A percentile compares a stretch with the other conserved stretches of the same genome.
These are phyloP conservation scores for Bovichtus diacanthus DNA, from an alignment of 2,797 vertebrate species.

Conservation along the genomic window DNA sequence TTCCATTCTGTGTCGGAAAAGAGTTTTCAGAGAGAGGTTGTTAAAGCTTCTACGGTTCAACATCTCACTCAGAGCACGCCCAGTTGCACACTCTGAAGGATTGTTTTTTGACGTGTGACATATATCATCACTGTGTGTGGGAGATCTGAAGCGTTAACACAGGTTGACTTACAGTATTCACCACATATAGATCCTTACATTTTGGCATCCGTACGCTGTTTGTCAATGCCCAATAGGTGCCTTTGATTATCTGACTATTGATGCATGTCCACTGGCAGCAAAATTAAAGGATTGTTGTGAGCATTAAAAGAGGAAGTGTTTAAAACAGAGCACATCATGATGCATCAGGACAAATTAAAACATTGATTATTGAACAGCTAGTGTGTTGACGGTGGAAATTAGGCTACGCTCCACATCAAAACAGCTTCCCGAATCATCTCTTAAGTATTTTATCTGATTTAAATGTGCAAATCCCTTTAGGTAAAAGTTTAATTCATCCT, in stretches of 20 bases:
- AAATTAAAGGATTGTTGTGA: not conserved
- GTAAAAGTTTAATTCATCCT: constrained; percentile 43
- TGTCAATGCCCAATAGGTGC: not conserved
- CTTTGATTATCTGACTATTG: constrained; percentile 11
- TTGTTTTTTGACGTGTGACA: constrained; percentile 15
- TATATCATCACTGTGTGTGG: not conserved
- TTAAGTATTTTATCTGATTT: constrained; percentile 13
- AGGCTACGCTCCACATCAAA: constrained; percentile 11
- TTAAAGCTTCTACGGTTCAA: constrained; percentile 13
- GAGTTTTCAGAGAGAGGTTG: constrained; percentile 26
- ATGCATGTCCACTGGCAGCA: not conserved
- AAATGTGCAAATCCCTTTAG: constrained; percentile 26
- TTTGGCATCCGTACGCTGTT: not conserved
- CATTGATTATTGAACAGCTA: constrained; percentile 1
- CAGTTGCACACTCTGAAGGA: constrained; percentile 22
- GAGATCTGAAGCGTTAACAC: not conserved
- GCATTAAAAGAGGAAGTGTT: not conserved
- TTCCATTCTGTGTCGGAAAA: constrained; percentile 1
- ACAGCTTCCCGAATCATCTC: constrained; percentile 12
- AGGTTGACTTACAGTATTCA: not conserved
- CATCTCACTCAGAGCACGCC: constrained; percentile 8
- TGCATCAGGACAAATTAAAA: constrained; percentile 3
- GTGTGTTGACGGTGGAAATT: not conserved
- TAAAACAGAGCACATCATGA: constrained; percentile 17
- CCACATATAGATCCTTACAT: not conserved